Base-by-base conservation (phyloP, 2,888 invertebrate species). In the Leptopilina myrica region DNA sequence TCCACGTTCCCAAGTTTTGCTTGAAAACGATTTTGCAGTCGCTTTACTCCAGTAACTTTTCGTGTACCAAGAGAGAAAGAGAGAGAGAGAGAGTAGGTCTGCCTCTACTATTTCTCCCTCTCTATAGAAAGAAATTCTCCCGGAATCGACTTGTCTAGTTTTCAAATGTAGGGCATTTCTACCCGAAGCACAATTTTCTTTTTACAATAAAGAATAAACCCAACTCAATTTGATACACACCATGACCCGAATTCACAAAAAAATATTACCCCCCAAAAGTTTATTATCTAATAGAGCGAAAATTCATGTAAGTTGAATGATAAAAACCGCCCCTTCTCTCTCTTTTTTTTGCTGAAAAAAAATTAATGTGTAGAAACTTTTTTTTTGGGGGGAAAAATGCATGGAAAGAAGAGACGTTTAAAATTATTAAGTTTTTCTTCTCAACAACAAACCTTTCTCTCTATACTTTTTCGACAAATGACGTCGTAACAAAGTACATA, bases 1-100 rank as follows among this genome's bases (percentile, higher is more conserved):
- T 73, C 53, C 73, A 73, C 73, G 26, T 73, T 56, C 56, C 56
- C 73, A 73, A 73, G 73, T 73, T 73, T 73, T 73, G 56, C 73
- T 56, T 56, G 53, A 26, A 26, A 73, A 73, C 33, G 56, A 73
- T 73, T 73, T 73, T 56, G 56, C 40, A 73, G 73, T 14, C 53
- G 53, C 49, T 73, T 73, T 73, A 33, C 56, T 26, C 53, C 56
- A 73, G 26, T 9, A 73, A 73, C 53, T 73, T 73, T 73, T 73
- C 53, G 56, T 73, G 73, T 49, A 40, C 53, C 56, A n/a, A 8
- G n/a, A 40, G 56, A 56, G 56, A 73, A 56, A 14, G 8, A 56
- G n/a, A n/a, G 56, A 73, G 56, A 33, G 69, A 14, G 14, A 53
- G 33, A 46, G 46, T 7, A 46, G 46, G 33, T 26, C n/a, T 56